A percentile compares a stretch with the other conserved stretches of the same genome.
Conservation (phyloP, 2,113 vertebrate genomes). For the Chaetura pelagica region DNA sequence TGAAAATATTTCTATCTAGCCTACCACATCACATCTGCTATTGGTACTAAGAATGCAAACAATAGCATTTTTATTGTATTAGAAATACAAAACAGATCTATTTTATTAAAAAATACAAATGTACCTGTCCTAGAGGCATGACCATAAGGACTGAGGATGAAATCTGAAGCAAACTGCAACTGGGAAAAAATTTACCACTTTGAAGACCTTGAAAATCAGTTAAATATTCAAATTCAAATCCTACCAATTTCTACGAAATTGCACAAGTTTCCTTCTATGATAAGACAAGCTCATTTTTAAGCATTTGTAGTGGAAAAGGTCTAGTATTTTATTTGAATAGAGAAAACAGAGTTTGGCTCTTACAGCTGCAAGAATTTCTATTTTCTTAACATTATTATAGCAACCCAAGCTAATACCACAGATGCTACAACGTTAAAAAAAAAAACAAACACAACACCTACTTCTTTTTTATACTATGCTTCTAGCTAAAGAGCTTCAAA, state of each 20-base stretch:
- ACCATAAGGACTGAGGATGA: not conserved
- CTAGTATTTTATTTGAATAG: not conserved
- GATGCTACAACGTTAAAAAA: not conserved
- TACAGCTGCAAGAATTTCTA: not conserved
- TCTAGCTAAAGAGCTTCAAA: not conserved
- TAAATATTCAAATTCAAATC: not conserved
- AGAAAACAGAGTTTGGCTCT: not conserved
- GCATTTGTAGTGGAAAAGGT: not conserved
- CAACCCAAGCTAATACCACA: not conserved
- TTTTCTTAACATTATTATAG: not conserved
- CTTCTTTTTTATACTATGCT: not conserved
- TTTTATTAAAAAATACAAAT: not conserved
- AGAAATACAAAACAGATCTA: not conserved
- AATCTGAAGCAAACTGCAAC: not conserved
- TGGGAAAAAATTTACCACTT: not conserved
- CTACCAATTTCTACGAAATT: not conserved
- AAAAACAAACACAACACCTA: no score
- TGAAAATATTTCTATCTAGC: not conserved
- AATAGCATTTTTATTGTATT: not conserved
- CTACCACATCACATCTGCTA: not conserved
- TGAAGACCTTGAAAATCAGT: not conserved
- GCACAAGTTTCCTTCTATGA: fast-evolving
- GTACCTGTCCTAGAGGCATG: not conserved
- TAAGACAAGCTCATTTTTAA: not conserved
- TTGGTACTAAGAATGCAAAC: not conserved